phyloP scores from a whole-genome alignment of 2,888 invertebrate species.

The Thelaira solivaga region DNA sequence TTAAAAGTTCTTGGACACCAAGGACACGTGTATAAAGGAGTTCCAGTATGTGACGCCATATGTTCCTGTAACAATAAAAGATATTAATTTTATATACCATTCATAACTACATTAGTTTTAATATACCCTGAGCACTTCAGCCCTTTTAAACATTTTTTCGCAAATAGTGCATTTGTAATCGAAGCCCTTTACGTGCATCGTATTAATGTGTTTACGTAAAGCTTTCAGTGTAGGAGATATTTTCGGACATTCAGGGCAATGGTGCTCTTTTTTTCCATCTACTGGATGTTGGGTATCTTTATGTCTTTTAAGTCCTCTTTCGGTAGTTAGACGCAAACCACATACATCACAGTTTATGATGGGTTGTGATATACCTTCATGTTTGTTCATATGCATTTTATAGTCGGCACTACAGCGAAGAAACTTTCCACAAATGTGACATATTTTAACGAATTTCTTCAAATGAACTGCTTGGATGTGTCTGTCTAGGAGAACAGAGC shows the following conservation, averaged over 20 bases:
- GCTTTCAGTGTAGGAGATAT: conserved; percentile 73
- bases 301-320: conserved; percentile 72
- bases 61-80: conserved; percentile 68
- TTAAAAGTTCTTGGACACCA: conserved; percentile 76
- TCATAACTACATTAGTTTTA: background rate
- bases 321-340: conserved; percentile 70
- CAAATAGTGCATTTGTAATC: conserved; percentile 73
- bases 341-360: conserved; percentile 74
- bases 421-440: conserved; percentile 70
- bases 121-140: conserved; percentile 63
- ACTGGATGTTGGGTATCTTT: conserved; percentile 72
- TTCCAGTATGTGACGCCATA: conserved; percentile 75
- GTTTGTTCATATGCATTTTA: conserved; percentile 72
- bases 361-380: conserved; percentile 70
- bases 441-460: conserved; percentile 39
- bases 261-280: conserved; percentile 68
- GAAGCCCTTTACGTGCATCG: conserved; percentile 72
- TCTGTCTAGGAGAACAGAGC: background rate
- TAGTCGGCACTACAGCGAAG: conserved; percentile 72
- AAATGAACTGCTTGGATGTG: conserved; percentile 36
- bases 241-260: conserved; percentile 73
- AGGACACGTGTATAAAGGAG: conserved; percentile 74
- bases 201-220: conserved; percentile 72
- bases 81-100: background rate
- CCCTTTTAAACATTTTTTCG: conserved; percentile 74